Conservation (phyloP, 2,888 invertebrate species). For the Gastrophysa polygoni region DNA sequence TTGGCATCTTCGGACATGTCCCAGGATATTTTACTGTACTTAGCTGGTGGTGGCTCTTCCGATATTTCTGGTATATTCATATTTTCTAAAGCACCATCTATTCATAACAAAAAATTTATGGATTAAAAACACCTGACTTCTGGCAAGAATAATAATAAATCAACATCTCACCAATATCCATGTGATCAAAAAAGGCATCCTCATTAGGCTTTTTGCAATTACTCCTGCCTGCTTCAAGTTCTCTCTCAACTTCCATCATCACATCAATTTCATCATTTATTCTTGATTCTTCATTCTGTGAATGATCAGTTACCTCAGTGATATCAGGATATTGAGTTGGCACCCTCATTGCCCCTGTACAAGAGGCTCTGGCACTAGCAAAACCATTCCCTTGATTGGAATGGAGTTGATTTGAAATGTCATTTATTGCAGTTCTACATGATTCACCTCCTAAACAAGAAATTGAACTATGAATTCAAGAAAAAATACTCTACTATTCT, state of each 20-base stretch:
- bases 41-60: not conserved
- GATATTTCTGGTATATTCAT: conserved; percentile 1
- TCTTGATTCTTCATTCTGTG: conserved; percentile 31
- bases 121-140: conserved; percentile 28
- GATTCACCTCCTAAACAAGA: too few species aligned
- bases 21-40: too few species aligned
- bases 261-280: conserved; percentile 44
- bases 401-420: too few species aligned
- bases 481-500: too few species aligned
- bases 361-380: not conserved
- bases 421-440: too few species aligned
- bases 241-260: conserved; percentile 42
- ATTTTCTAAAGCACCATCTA: not conserved
- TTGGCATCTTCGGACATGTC: too few species aligned
- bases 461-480: too few species aligned
- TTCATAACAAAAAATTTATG: not conserved
- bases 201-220: conserved; percentile 18
- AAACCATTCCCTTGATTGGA: too few species aligned
- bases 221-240: conserved; percentile 24
- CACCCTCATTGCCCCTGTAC: not conserved
- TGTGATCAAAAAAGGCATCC: conserved; percentile 44
- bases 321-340: not conserved
- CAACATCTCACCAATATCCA: conserved; percentile 37
- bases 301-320: conserved; percentile 11
- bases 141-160: too few species aligned